Evolutionary conservation across 2,113 vertebrate species (phyloP).

Genomic region (Diadophis punctatus): DNA sequence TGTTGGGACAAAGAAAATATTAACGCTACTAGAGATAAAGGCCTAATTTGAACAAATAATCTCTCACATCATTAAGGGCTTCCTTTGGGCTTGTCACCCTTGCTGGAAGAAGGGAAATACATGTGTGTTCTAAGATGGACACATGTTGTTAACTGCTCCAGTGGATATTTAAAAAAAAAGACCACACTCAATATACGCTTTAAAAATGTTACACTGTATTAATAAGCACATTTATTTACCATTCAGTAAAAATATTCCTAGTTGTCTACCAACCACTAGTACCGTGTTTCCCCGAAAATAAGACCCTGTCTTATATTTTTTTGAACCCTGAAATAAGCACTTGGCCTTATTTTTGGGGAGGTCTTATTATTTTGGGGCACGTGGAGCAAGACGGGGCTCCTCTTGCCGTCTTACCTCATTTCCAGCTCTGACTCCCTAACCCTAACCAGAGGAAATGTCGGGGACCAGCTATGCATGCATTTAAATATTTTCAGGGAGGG

Average conservation of each 20-base stretch:
- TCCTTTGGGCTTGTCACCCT: neutral
- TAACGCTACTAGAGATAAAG: neutral
- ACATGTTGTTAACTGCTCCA: neutral
- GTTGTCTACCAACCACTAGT: neutral
- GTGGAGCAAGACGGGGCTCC: no score
- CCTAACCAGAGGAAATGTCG: no score
- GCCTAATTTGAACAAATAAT: rapidly evolving
- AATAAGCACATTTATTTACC: neutral
- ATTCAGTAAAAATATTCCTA: neutral
- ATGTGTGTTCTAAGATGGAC: neutral
- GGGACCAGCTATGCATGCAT: no score
- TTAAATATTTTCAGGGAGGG: no score
- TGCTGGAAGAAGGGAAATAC: neutral
- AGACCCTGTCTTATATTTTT: no score
- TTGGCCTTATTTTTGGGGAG: no score
- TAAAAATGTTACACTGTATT: neutral
- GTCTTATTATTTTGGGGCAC: no score
- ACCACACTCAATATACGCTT: neutral
- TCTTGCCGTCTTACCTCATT: no score
- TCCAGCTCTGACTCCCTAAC: no score
- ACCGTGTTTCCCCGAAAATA: no score
- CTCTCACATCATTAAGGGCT: neutral
- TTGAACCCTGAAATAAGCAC: no score
- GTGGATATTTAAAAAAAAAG: neutral
- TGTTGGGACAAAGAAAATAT: neutral